Percentiles rank a stretch among this genome's conserved stretches.
These are phyloP conservation scores for Oreohelix idahoensis DNA, from an alignment of 1,140 invertebrate species.

Conservation along the genomic window DNA sequence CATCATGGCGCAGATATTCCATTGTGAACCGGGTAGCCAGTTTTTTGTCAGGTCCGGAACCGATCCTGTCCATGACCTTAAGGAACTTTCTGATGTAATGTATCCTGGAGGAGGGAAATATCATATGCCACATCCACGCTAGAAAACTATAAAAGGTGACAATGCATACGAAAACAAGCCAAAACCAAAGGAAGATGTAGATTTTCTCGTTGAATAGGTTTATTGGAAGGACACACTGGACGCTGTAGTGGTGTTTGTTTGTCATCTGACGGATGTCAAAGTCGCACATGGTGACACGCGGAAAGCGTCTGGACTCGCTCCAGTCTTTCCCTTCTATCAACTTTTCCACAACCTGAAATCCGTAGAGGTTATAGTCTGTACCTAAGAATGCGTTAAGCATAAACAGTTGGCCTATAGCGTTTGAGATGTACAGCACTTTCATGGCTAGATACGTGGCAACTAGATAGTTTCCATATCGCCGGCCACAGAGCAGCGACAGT, in stretches of 20 bases:
- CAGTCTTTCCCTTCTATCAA: conserved; percentile 73
- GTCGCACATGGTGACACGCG: conserved; percentile 76
- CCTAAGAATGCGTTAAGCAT: conserved; percentile 75
- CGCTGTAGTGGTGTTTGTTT: conserved; percentile 75
- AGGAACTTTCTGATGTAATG: conserved; percentile 73
- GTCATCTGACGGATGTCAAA: conserved; percentile 75
- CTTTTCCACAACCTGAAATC: conserved; percentile 75
- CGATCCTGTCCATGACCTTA: conserved; percentile 70
- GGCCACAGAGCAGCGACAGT: conserved; percentile 70
- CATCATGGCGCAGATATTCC: conserved; percentile 70
- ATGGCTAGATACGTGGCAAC: conserved; percentile 74
- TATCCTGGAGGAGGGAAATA: conserved; percentile 68
- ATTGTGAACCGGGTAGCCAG: conserved; percentile 64
- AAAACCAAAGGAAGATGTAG: conserved; percentile 77
- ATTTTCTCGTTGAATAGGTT: conserved; percentile 78
- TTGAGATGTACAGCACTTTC: conserved; percentile 75
- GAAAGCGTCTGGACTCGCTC: conserved; percentile 73
- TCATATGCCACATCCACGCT: conserved; percentile 70
- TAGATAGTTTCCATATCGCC: conserved; percentile 75
- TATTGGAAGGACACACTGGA: conserved; percentile 76
- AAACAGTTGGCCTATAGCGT: conserved; percentile 76
- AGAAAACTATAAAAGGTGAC: conserved; percentile 72
- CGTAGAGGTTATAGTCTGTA: conserved; percentile 74
- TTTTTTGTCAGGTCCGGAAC: conserved; percentile 65
- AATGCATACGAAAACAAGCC: conserved; percentile 75